Evolutionary conservation across 2,113 vertebrate genomes (phyloP).

Genomic region (Amazona vittata): DNA sequence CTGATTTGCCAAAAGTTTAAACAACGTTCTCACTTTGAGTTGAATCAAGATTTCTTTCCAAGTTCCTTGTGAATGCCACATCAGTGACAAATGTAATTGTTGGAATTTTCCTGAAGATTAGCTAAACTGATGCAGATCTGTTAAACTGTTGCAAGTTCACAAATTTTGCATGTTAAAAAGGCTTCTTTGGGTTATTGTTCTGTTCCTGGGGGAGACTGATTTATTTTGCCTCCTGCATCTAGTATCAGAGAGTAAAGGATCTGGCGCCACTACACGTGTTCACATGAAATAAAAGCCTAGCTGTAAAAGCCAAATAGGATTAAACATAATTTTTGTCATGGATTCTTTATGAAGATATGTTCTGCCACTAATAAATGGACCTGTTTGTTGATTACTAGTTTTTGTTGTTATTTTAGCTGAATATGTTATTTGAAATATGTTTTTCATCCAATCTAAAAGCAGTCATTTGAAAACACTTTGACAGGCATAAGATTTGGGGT

Average conservation of each 20-base stretch:
- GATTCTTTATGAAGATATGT: background rate
- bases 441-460: background rate
- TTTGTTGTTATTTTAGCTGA: background rate
- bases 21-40: background rate
- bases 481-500: background rate
- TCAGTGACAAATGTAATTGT: background rate
- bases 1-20: background rate
- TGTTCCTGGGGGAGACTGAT: rapidly evolving
- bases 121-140: background rate
- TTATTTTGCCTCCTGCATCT: background rate
- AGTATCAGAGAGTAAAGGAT: background rate
- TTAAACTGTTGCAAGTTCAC: background rate
- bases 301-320: background rate
- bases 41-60: background rate
- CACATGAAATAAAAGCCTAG: background rate
- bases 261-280: background rate
- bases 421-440: background rate
- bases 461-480: background rate
- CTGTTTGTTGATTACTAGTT: background rate
- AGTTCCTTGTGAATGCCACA: background rate
- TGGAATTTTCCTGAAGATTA: background rate
- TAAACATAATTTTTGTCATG: background rate
- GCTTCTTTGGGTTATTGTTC: background rate
- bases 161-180: background rate
- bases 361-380: background rate